A percentile compares a stretch with the other conserved stretches of the same genome.
phyloP scores from a whole-genome alignment of 2,888 invertebrate genomes.

The Cryptus armator region DNA sequence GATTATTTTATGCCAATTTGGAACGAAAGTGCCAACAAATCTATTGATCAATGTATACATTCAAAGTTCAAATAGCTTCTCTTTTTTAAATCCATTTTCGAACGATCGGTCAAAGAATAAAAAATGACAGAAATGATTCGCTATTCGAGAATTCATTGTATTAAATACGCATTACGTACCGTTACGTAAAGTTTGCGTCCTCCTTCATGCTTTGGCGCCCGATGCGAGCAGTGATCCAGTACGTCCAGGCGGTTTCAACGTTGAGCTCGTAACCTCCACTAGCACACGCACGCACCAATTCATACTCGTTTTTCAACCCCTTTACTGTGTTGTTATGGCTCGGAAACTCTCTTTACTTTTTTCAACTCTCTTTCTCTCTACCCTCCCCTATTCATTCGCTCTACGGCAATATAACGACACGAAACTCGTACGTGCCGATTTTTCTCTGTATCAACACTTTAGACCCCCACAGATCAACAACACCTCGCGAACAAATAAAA shows the following conservation, averaged over 20 bases:
- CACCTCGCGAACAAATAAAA: conserved; percentile 42
- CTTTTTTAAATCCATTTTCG: no score
- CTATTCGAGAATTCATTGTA: conserved; percentile 28
- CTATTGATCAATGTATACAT: no score
- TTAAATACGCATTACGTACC: conserved; percentile 73
- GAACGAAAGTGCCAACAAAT: no score
- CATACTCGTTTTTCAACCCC: conserved; percentile 61
- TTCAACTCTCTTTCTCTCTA: not conserved
- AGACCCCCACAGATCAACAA: conserved; percentile 34
- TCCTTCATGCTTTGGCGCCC: conserved; percentile 80
- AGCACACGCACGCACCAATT: conserved; percentile 65
- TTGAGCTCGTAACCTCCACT: conserved; percentile 62
- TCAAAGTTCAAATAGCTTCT: no score
- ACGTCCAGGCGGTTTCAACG: conserved; percentile 71
- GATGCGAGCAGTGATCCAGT: conserved; percentile 74
- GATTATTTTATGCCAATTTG: not conserved
- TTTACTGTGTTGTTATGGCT: not conserved
- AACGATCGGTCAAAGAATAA: not conserved
- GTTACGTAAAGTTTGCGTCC: conserved; percentile 79
- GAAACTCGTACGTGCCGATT: conserved; percentile 15
- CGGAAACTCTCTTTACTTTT: conserved; percentile 6
- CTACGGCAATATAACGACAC: conserved; percentile 7
- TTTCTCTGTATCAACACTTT: conserved; percentile 36
- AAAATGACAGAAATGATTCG: not conserved
- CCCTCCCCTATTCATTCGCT: not conserved